Percentiles rank a stretch among this genome's conserved stretches.
These are phyloP conservation scores for Chelonus insularis DNA, from an alignment of 1,140 invertebrate species.

Conservation along the genomic window DNA sequence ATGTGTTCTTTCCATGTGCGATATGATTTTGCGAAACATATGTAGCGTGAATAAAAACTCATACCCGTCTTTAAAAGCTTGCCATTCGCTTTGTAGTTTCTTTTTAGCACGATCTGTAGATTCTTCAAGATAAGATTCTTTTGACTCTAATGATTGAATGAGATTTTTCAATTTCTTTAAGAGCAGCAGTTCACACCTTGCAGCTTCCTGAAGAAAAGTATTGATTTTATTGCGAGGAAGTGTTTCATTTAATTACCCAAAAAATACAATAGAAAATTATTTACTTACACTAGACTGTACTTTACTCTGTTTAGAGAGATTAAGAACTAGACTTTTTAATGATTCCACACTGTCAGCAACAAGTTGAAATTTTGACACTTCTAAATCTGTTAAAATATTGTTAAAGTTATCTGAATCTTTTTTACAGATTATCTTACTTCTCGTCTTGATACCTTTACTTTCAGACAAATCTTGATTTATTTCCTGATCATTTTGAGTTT, in stretches of 20 bases:
- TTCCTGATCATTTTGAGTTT: constrained; percentile 29
- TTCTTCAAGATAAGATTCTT: constrained; percentile 40
- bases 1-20: not conserved
- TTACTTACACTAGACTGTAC: not conserved
- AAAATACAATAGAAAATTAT: not conserved
- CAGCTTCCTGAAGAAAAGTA: constrained; percentile 37
- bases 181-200: constrained; percentile 42
- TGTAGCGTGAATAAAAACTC: constrained; percentile 26
- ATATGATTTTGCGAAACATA: constrained; percentile 1
- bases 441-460: not conserved
- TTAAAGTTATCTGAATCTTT: constrained; percentile 36
- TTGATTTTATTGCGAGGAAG: too few relatives aligned
- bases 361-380: constrained; percentile 46
- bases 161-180: constrained; percentile 41
- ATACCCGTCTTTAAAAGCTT: constrained; percentile 48
- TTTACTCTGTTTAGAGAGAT: constrained; percentile 27
- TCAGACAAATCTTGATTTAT: not conserved
- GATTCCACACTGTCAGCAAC: constrained; percentile 47
- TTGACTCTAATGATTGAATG: constrained; percentile 37
- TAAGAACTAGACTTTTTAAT: constrained; percentile 42
- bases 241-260: too few relatives aligned
- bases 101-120: constrained; percentile 39
- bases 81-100: constrained; percentile 48
- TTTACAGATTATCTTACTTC: constrained; percentile 26
- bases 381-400: constrained; percentile 42